These are phyloP conservation scores for Aurelia aurita complex sp. Pacific DNA, from an alignment of 30 jellyfish, hydroid and myxozoan genomes.

Conservation along the genomic window DNA sequence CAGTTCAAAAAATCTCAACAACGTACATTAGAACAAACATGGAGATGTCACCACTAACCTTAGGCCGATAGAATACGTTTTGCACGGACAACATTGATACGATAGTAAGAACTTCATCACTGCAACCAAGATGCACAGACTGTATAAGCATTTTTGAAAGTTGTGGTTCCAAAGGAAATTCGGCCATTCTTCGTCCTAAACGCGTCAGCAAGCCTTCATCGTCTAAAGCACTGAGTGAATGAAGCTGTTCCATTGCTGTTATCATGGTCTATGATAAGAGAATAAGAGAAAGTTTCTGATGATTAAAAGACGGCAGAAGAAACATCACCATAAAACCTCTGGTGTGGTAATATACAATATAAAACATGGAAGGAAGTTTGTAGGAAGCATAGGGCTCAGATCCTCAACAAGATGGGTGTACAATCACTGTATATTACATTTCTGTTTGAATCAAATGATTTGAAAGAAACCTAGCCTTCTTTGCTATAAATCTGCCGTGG, in stretches of 20 bases:
- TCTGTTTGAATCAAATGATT: no score
- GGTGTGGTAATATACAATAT: no score
- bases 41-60: constrained; percentile 51
- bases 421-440: no score
- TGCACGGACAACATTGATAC: constrained; percentile 98
- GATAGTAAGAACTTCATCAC: constrained; percentile 92
- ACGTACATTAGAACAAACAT: no score
- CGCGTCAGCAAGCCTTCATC: constrained; percentile 99
- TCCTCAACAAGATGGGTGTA: no score
- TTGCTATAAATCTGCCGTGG: no score
- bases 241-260: constrained; percentile 96
- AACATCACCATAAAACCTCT: no score
- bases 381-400: no score
- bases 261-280: constrained; percentile 77
- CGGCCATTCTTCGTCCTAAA: constrained; percentile 99
- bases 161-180: constrained; percentile 95
- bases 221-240: constrained; percentile 95
- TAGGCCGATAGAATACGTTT: constrained; percentile 94
- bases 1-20: no score
- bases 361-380: no score
- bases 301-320: no score
- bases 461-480: no score
- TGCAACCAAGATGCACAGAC: constrained; percentile 96
- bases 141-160: constrained; percentile 95
- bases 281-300: background rate